Evolutionary conservation across 2,888 invertebrate species (phyloP).

Genomic region (Mythimna lalbum): DNA sequence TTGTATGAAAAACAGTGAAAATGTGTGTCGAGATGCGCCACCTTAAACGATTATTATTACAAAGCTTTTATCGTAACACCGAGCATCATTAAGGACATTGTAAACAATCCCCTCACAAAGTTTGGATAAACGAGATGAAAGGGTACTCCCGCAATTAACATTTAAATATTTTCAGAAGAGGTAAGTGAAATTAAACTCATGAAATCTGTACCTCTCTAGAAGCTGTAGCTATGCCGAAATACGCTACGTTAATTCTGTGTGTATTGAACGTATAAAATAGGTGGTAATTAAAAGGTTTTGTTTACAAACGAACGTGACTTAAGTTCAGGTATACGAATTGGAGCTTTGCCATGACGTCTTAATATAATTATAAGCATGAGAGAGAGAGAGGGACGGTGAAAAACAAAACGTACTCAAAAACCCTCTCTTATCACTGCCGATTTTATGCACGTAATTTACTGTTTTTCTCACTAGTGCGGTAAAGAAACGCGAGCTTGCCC

Average conservation of each 20-base stretch:
- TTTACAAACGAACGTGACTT: slow-evolving; percentile 38
- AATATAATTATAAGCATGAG: too few species aligned
- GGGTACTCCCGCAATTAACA: slow-evolving; percentile 76
- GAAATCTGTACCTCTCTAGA: slow-evolving; percentile 61
- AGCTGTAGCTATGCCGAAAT: slow-evolving; percentile 40
- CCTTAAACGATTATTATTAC: slow-evolving; percentile 76
- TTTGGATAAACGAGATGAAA: slow-evolving; percentile 78
- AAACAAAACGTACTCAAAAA: too few species aligned
- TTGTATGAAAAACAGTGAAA: too few species aligned
- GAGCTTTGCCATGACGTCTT: too few species aligned
- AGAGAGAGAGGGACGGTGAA: too few species aligned
- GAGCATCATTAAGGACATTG: slow-evolving; percentile 78
- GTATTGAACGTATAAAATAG: slow-evolving; percentile 47
- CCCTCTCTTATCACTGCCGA: too few species aligned
- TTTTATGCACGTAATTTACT: too few species aligned
- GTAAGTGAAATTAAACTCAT: slow-evolving; percentile 70
- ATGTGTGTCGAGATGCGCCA: too few species aligned
- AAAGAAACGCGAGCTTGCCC: too few species aligned
- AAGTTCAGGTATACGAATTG: background rate
- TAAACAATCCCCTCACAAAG: slow-evolving; percentile 78
- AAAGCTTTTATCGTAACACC: slow-evolving; percentile 74
- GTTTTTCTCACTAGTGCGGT: too few species aligned
- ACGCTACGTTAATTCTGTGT: slow-evolving; percentile 57
- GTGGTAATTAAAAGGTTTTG: slow-evolving; percentile 39
- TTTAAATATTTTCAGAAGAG: slow-evolving; percentile 73